Conservation (phyloP, 2,113 vertebrate genomes). For the Tyrannus savana region DNA sequence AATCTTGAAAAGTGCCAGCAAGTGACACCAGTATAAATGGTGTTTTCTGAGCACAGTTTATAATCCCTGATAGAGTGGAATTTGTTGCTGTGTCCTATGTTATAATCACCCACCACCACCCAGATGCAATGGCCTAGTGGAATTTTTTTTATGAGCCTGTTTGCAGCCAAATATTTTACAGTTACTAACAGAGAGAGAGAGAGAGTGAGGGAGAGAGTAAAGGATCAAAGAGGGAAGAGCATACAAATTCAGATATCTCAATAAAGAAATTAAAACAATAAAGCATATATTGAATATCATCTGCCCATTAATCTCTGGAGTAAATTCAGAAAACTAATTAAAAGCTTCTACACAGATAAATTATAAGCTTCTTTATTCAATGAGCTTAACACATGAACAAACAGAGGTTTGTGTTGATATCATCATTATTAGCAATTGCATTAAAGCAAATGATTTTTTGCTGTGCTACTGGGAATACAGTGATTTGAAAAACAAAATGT, state of each 20-base stretch:
- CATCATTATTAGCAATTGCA: conserved; percentile 55
- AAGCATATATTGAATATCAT: conserved; percentile 57
- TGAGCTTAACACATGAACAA: conserved; percentile 48
- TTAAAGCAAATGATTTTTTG: conserved; percentile 57
- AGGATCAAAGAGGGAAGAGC: conserved; percentile 21
- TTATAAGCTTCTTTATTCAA: conserved; percentile 62
- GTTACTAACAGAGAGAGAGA: neutral
- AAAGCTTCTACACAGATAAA: conserved; percentile 63
- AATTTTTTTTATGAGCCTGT: neutral
- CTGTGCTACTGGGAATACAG: conserved; percentile 42
- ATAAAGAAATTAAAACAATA: conserved; percentile 60
- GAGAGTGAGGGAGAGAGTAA: neutral
- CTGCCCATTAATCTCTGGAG: conserved; percentile 54
- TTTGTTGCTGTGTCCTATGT: neutral
- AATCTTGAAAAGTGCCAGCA: neutral
- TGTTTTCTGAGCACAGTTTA: neutral
- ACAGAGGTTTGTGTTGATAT: conserved; percentile 50
- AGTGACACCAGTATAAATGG: neutral
- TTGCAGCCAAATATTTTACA: neutral
- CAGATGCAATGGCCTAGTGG: neutral
- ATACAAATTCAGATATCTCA: conserved; percentile 23
- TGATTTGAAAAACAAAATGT: conserved; percentile 53
- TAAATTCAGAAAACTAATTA: conserved; percentile 69
- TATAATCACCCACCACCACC: neutral
- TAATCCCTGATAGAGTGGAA: neutral